Evolutionary conservation across 2,888 invertebrate genomes (phyloP).

Genomic region (Synanthedon tipuliformis): DNA sequence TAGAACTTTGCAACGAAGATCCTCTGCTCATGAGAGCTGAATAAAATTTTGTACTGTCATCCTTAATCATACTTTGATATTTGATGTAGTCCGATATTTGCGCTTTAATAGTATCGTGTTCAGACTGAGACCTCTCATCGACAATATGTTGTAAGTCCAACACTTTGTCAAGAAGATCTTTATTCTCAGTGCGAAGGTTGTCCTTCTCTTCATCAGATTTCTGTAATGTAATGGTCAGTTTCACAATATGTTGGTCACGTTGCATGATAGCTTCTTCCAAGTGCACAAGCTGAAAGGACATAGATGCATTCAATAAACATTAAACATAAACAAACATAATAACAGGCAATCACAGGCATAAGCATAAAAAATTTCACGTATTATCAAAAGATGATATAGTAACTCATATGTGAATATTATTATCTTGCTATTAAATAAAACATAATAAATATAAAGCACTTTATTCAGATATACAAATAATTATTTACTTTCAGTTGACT

Average conservation of each 20-base stretch:
- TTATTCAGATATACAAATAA: no score
- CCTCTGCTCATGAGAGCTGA: slow-evolving; percentile 54
- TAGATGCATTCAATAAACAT: slow-evolving; percentile 19
- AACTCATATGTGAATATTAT: background rate
- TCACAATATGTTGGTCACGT: slow-evolving; percentile 78
- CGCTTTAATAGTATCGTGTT: slow-evolving; percentile 48
- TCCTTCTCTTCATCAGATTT: slow-evolving; percentile 74
- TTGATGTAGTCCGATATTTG: slow-evolving; percentile 60
- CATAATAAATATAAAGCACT: slow-evolving; percentile 2
- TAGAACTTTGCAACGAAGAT: slow-evolving; percentile 48
- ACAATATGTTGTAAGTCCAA: slow-evolving; percentile 53
- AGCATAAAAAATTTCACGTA: no score
- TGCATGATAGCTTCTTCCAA: slow-evolving; percentile 77
- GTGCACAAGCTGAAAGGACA: slow-evolving; percentile 73
- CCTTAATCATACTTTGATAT: slow-evolving; percentile 53
- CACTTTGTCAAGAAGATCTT: slow-evolving; percentile 72
- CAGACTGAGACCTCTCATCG: slow-evolving; percentile 37
- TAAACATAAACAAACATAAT: slow-evolving; percentile 16
- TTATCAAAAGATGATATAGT: no score
- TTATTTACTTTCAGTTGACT: no score
- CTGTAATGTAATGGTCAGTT: slow-evolving; percentile 78
- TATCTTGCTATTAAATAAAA: slow-evolving; percentile 5
- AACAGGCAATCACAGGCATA: slow-evolving; percentile 6
- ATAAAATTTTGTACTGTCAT: slow-evolving; percentile 55
- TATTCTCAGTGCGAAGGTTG: slow-evolving; percentile 71